Base-by-base conservation (phyloP, 2,888 invertebrate species). In the Globia sparganii region DNA sequence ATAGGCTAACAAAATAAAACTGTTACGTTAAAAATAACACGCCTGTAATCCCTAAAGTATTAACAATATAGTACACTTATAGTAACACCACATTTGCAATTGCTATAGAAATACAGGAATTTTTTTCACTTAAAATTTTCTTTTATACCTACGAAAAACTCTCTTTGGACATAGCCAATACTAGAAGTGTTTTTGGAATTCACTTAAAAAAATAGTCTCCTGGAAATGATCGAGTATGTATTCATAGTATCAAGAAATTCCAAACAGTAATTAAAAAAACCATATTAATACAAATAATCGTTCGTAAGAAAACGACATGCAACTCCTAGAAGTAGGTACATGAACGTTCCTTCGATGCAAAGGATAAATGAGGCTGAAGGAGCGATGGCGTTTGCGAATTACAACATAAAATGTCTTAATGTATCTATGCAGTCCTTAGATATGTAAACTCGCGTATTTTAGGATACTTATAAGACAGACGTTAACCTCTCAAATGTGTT, bases 361-460 rank as follows among this genome's bases (percentile, higher is more conserved):
- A 31, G 21, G 61, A 66, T 40, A 28, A 66, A 61, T 80, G 21
- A 80, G 5, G 9, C 1, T 69, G 21, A 31, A n/a, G 9, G 21
- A 56, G 58, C 40, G 31, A 75, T 53, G 61, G 61, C 18, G 9
- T 46, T 75, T 28, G 25, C 3, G 15, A 59, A 46, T 40, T 40
- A 21, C 13, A 43, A 68, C 8, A 11, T 68, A 43, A 25, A 31
- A 53, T 28, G 2, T 31, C 11, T 28, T 61, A 18, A 11, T 34
- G 9, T 0, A 34, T n/a, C 4, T 4, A 11, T 28, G 11, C 56
- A 56, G 62, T 49, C 56, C n/a, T 77, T 77, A 15, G 37, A 46
- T 69, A n/a, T n/a, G n/a, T n/a, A n/a, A n/a, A n/a, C n/a, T n/a
- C n/a, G n/a, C n/a, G n/a, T n/a, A n/a, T n/a, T n/a, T n/a, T n/a